phyloP scores from a whole-genome alignment of 2,113 vertebrate genomes.

The Piprites chloris region DNA sequence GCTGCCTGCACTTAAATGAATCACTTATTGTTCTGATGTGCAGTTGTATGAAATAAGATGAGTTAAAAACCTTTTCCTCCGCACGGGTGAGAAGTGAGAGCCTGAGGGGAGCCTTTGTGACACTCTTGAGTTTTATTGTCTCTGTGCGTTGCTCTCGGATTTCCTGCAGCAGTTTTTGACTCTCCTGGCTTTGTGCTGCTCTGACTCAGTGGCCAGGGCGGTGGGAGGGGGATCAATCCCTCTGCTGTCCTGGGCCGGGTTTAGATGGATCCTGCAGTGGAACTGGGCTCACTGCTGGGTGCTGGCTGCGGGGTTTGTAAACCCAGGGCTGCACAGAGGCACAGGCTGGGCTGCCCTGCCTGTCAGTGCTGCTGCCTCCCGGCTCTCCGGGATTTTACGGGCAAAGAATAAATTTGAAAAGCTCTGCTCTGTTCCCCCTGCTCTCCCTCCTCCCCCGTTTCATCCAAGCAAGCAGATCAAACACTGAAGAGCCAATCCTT shows the following conservation, averaged over 20 bases:
- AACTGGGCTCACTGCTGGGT: neutral
- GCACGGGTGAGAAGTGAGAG: neutral
- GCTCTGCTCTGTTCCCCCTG: neutral
- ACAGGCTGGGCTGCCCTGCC: neutral
- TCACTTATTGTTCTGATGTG: neutral
- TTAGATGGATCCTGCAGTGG: neutral
- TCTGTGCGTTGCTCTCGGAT: neutral
- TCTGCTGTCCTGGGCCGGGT: neutral
- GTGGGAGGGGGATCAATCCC: neutral
- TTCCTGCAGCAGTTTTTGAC: neutral
- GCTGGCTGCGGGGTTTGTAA: neutral
- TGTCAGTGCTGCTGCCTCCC: neutral
- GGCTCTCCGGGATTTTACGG: neutral
- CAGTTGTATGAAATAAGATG: neutral
- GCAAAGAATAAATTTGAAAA: neutral
- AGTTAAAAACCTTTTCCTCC: neutral
- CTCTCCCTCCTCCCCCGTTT: rapidly evolving
- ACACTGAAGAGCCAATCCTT: neutral
- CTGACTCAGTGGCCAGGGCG: neutral
- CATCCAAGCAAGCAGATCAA: neutral
- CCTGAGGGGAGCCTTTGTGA: neutral
- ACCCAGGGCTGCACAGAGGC: neutral
- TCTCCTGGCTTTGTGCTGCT: neutral
- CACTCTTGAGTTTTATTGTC: neutral
- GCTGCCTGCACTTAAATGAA: neutral